A percentile compares a stretch with the other conserved stretches of the same genome.
These are phyloP conservation scores for Centropus bengalensis DNA, from an alignment of 2,113 vertebrate genomes.

Conservation along the genomic window DNA sequence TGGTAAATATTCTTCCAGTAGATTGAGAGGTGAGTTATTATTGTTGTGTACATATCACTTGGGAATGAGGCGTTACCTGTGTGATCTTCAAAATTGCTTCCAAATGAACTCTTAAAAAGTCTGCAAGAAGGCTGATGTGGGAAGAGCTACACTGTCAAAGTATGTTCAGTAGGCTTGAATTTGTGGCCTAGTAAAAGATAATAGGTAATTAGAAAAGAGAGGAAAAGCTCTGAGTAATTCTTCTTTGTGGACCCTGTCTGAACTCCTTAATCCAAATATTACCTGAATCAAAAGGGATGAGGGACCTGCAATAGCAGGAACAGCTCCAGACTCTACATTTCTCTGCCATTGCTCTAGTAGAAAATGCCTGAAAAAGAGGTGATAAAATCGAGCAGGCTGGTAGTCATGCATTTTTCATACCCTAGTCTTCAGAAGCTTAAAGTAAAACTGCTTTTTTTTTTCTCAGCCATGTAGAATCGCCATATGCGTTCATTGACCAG, in stretches of 20 bases:
- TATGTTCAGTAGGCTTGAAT: background rate
- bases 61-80: accelerated
- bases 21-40: background rate
- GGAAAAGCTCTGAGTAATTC: background rate
- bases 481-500: accelerated
- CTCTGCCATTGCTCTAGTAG: background rate
- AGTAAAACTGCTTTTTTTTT: background rate
- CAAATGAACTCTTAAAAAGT: background rate
- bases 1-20: background rate
- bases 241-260: background rate
- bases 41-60: background rate
- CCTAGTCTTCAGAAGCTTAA: background rate
- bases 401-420: background rate
- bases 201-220: background rate
- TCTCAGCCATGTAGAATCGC: background rate
- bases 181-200: background rate
- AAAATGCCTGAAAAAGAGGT: background rate
- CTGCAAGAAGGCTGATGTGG: background rate
- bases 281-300: background rate
- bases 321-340: background rate
- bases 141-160: background rate
- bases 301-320: background rate
- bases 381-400: background rate
- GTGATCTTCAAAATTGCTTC: background rate
- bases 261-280: background rate